A percentile compares a stretch with the other conserved stretches of the same genome.
Evolutionary conservation across 2,797 vertebrate genomes (phyloP).

Genomic region (Acanthopagrus latus): DNA sequence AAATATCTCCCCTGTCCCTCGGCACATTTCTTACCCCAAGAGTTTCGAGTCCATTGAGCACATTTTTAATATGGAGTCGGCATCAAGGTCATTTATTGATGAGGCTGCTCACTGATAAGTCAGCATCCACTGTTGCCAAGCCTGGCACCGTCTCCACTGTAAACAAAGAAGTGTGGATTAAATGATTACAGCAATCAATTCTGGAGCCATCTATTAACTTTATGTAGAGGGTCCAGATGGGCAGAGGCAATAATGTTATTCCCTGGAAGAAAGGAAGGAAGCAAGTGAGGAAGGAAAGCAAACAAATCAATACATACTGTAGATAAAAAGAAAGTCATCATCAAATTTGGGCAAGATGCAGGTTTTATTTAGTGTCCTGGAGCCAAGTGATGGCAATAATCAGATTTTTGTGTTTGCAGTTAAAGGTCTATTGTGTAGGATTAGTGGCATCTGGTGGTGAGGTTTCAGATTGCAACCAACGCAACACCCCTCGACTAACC

Average conservation of each 20-base stretch:
- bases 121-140: conserved; percentile 57
- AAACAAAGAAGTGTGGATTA: conserved; percentile 58
- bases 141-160: conserved; percentile 36
- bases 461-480: too few species aligned
- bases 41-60: conserved; percentile 32
- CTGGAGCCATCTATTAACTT: conserved; percentile 30
- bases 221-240: conserved; percentile 6
- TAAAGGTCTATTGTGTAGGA: too few species aligned
- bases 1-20: not conserved
- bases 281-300: not conserved
- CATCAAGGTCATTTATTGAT: conserved; percentile 58
- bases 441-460: too few species aligned
- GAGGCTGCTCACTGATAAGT: conserved; percentile 49
- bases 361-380: not conserved
- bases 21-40: conserved; percentile 13
- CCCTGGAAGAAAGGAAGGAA: not conserved
- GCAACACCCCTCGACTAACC: too few species aligned
- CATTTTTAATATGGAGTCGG: conserved; percentile 37
- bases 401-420: not conserved
- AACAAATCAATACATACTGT: conserved; percentile 36
- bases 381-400: not conserved
- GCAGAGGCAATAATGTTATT: conserved; percentile 18
- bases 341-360: not conserved
- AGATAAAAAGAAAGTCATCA: conserved; percentile 31
- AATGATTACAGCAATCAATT: conserved; percentile 55